A percentile compares a stretch with the other conserved stretches of the same genome.
Evolutionary conservation across 2,113 vertebrate species (phyloP).

Genomic region (Mirounga angustirostris): DNA sequence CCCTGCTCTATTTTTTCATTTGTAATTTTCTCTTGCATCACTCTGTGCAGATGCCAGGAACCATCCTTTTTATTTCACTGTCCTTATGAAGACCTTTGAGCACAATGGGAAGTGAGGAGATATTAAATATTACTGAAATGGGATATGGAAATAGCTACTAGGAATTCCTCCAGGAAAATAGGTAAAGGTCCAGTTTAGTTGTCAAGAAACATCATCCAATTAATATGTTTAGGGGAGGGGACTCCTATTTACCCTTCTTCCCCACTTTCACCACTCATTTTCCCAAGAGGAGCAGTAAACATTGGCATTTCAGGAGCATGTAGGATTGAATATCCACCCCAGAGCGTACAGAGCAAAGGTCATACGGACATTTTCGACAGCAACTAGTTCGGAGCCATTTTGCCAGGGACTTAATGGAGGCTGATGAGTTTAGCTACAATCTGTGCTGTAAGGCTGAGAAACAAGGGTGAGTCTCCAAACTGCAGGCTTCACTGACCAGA

Average conservation of each 20-base stretch:
- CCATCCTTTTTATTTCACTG: slow-evolving; percentile 54
- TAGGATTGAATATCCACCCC: neutral
- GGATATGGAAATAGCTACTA: neutral
- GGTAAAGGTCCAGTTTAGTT: neutral
- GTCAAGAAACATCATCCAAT: slow-evolving; percentile 15
- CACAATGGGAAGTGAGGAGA: neutral
- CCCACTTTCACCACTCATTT: neutral
- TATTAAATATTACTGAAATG: neutral
- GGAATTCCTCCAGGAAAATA: slow-evolving; percentile 41
- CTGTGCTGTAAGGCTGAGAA: slow-evolving; percentile 15
- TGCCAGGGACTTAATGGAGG: slow-evolving; percentile 31
- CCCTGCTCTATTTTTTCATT: slow-evolving; percentile 60
- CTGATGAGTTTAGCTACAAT: slow-evolving; percentile 27
- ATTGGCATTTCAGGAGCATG: neutral
- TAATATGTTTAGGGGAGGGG: neutral
- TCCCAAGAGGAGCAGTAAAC: neutral
- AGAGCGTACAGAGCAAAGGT: slow-evolving; percentile 27
- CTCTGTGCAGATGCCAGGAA: slow-evolving; percentile 65
- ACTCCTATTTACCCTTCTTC: neutral
- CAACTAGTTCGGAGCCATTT: slow-evolving; percentile 37
- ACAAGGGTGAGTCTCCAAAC: slow-evolving; percentile 22
- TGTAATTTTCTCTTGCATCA: neutral
- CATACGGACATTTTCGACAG: neutral
- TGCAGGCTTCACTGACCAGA: slow-evolving; percentile 42
- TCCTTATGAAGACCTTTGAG: neutral